A percentile compares a stretch with the other conserved stretches of the same genome.
phyloP scores from a whole-genome alignment of 1,140 invertebrate species.

The Batillaria attramentaria region DNA sequence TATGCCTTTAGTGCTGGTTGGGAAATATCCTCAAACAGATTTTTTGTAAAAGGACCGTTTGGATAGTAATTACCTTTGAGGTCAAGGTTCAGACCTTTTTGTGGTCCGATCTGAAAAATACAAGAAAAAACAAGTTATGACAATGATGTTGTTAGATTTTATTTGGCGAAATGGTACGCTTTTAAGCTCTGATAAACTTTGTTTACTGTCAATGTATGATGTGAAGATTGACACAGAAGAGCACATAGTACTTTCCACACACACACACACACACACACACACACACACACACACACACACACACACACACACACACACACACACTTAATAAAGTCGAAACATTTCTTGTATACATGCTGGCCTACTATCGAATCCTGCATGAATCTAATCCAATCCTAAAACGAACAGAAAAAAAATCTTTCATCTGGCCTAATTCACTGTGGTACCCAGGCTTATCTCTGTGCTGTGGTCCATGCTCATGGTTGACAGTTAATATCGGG shows the following conservation, averaged over 20 bases:
- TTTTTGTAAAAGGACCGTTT: no score
- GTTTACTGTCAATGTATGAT: not conserved
- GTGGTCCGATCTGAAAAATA: no score
- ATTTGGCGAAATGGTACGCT: not conserved
- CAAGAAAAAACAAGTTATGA: not conserved
- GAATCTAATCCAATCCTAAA: not conserved
- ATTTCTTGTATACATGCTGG: no score
- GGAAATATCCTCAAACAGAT: no score
- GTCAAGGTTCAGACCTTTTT: no score
- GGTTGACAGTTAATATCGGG: not conserved
- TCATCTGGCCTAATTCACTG: not conserved
- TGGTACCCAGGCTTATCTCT: not conserved
- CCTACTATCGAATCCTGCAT: no score
- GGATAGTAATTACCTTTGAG: no score
- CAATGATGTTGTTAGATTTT: not conserved
- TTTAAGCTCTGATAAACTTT: not conserved
- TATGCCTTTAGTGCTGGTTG: no score
- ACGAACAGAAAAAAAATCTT: not conserved
- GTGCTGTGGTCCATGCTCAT: not conserved
- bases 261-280: conserved; percentile 4
- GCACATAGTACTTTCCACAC: not conserved
- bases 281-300: not conserved
- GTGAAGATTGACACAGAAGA: not conserved
- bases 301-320: not conserved
- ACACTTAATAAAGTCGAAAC: no score